Evolutionary conservation across 2,888 invertebrate genomes (phyloP), one percentile per base, ranked within the genome.

Genomic region (Sinhomidia bicolor): DNA sequence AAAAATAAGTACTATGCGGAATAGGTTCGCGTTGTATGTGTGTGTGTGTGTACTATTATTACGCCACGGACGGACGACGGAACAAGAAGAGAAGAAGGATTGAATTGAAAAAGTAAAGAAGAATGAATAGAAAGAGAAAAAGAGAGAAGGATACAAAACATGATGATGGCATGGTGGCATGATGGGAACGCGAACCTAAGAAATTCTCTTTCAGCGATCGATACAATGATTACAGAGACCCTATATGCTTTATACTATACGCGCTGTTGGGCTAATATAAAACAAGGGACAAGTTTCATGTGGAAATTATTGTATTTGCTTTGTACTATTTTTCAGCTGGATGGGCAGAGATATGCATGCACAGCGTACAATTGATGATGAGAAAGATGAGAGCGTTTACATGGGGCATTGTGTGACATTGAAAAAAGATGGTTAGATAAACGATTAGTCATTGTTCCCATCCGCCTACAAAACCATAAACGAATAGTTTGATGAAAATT

Each of bases 161-260:
- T n/a, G 76, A 78, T 51, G 36, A 57, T 29, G 78, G 76, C 29
- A 78, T 23, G 74, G 74, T 23, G 74, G 74, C 44, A 74, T 74
- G 51, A 47, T 74, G 74, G 74, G 74, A 74, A 74, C 23, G 41
- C 23, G 47, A 51, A 51, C 51, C 1, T 51, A 17, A 47, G 74
- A 51, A 74, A 74, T 74, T 74, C 74, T 74, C 74, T 68, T 41
- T 74, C 74, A 26, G 17, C 74, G 74, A 74, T 74, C 74, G 74
- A 74, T 74, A 74, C 74, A 74, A 74, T 74, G 74, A 74, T 74
- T 47, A 74, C 74, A 23, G 68, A 32, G n/a, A n/a, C n/a, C n/a
- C 47, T 62, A 10, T 23, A 62, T 6, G 17, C 14, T 5, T 36
- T n/a, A 10, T 5, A 5, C 57, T 71, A 2, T 47, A 26, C n/a